phyloP scores from a whole-genome alignment of 1,140 invertebrate species.

The Saccostrea cuccullata region DNA sequence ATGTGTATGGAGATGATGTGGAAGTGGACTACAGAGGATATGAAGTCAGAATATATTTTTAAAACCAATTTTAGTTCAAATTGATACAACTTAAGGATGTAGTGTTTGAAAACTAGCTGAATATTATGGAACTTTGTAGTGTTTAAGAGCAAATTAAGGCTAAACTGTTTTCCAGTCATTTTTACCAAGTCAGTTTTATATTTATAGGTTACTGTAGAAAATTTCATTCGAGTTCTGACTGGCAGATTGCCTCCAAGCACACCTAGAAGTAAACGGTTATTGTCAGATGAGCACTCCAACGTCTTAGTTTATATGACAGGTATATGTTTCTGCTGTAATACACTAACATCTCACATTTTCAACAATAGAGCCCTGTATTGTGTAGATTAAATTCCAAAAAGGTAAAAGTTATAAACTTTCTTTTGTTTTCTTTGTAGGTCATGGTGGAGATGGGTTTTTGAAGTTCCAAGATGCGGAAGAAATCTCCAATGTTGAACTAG shows the following conservation, averaged over 20 bases:
- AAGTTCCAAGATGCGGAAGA: constrained; percentile 99
- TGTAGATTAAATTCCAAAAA: too few species aligned
- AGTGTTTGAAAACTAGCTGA: too few species aligned
- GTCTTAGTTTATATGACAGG: constrained; percentile 95
- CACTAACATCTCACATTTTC: not conserved
- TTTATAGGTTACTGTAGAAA: constrained; percentile 94
- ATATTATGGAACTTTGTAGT: too few species aligned
- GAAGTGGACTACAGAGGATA: constrained; percentile 99
- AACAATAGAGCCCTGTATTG: too few species aligned
- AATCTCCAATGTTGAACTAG: constrained; percentile 98
- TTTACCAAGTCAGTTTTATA: not conserved
- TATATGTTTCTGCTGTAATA: constrained; percentile 33
- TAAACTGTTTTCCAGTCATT: not conserved
- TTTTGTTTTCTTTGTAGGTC: constrained; percentile 82
- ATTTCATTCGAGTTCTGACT: constrained; percentile 97
- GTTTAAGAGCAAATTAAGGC: too few species aligned
- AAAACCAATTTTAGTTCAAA: too few species aligned
- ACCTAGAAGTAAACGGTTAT: constrained; percentile 94
- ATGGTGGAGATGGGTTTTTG: constrained; percentile 99
- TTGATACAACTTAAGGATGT: too few species aligned
- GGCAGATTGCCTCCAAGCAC: constrained; percentile 93
- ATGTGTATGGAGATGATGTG: constrained; percentile 99
- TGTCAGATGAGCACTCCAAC: constrained; percentile 98
- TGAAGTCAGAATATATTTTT: constrained; percentile 84
- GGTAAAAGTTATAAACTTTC: too few species aligned